phyloP scores from a whole-genome alignment of 2,888 invertebrate genomes.

The Ennomos quercinarius region DNA sequence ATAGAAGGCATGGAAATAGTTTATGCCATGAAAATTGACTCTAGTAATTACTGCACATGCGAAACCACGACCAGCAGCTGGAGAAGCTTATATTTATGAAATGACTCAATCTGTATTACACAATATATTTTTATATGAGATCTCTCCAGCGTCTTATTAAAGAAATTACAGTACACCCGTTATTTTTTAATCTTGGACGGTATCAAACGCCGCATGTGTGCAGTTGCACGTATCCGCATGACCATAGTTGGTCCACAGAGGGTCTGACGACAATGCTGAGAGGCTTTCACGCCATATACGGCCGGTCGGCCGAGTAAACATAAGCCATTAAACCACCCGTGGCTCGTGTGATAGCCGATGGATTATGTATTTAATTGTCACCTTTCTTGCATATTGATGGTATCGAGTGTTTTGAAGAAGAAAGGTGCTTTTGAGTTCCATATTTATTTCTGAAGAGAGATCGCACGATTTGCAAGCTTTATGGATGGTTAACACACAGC shows the following conservation, averaged over 20 bases:
- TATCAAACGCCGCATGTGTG: slow-evolving; percentile 58
- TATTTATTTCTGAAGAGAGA: neutral
- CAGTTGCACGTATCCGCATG: slow-evolving; percentile 66
- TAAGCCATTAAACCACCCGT: slow-evolving; percentile 72
- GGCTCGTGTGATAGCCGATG: slow-evolving; percentile 67
- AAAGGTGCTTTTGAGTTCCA: slow-evolving; percentile 15
- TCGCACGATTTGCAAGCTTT: too few relatives aligned
- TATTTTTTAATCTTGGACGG: slow-evolving; percentile 57
- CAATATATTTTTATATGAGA: neutral
- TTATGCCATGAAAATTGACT: too few relatives aligned
- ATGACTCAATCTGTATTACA: neutral
- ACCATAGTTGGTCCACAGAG: slow-evolving; percentile 61
- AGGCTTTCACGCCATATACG: slow-evolving; percentile 83
- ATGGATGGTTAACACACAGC: too few relatives aligned
- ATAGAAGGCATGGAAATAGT: too few relatives aligned
- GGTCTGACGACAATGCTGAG: slow-evolving; percentile 76
- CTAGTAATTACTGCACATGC: too few relatives aligned
- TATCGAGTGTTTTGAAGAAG: slow-evolving; percentile 43
- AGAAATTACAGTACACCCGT: slow-evolving; percentile 32
- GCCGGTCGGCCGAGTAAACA: slow-evolving; percentile 70
- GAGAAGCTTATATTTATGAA: too few relatives aligned
- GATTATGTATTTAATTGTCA: slow-evolving; percentile 80
- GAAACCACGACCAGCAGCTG: too few relatives aligned
- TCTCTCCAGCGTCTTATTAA: slow-evolving; percentile 19
- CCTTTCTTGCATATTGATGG: slow-evolving; percentile 65